Evolutionary conservation across 2,797 vertebrate species (phyloP), one percentile per base, ranked within the genome.

Genomic region (Lepidocolaptes lacrymiger): DNA sequence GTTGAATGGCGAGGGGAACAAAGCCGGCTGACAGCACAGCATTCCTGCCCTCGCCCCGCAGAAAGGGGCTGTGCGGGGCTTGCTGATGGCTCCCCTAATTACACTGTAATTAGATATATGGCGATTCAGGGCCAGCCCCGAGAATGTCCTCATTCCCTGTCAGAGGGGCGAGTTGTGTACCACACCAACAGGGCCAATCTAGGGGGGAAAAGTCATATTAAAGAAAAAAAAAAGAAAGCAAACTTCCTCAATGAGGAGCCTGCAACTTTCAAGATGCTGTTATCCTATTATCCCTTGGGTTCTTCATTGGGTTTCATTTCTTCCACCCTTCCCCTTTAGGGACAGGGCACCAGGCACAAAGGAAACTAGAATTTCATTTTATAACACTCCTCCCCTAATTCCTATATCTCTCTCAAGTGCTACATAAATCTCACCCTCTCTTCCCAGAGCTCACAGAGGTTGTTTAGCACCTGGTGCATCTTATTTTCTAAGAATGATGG

Each of bases 381-480:
- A 12, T 75, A 95, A 76, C 54, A 84, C 14, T 21, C 72, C 26
- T 94, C 51, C 1, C 2, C 62, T 96, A 91, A 90, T 94, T 61
- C 63, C 59, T 74, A 59, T 46, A 76, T 91, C 72, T 94, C 88
- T 90, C 95, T 89, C 49, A 68, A 96, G 59, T 69, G 58, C 89
- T 89, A 85, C 93, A 95, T 85, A 91, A 88, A 92, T 95, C 94
- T 92, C 81, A 84, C 37, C 39, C 74, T 82, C 78, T 88, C 74
- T 88, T 88, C 72, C 61, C 9, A 5, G 62, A 93, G 72, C 72
- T 88, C 5, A 9, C 46, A 79, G 23, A 72, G 39, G 43, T 92
- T 89, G 66, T 68, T 96, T 87, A 95, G 88, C 94, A 96, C 97
- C 90, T 97, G 94, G 77, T 85, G 85, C 68, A 92, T 92, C 89